Percentiles rank a stretch among this genome's conserved stretches.
These are phyloP conservation scores for Burhinus oedicnemus DNA, from an alignment of 2,113 vertebrate genomes.

Conservation along the genomic window DNA sequence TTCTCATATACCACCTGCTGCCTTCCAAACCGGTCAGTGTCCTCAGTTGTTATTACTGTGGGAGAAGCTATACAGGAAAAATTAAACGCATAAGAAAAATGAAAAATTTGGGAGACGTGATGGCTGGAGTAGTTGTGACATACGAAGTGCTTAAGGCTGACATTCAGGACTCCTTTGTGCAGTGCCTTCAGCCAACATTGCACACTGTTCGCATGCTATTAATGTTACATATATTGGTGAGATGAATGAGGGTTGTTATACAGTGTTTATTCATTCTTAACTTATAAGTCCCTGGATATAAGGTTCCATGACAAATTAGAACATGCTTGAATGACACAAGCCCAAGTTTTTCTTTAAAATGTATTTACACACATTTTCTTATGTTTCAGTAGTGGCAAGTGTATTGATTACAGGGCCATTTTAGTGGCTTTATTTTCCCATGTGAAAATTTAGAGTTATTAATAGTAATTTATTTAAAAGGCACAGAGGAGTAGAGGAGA, in stretches of 20 bases:
- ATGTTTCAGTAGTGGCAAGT: not conserved
- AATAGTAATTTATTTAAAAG: not conserved
- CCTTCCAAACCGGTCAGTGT: slow-evolving; percentile 2
- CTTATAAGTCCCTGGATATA: not conserved
- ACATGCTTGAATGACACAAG: not conserved
- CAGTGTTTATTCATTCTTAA: not conserved
- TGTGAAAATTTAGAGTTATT: not conserved
- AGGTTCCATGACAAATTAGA: slow-evolving; percentile 25
- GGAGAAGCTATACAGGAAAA: not conserved
- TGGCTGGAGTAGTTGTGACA: not conserved
- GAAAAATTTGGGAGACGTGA: not conserved
- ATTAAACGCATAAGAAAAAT: not conserved
- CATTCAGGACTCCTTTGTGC: not conserved
- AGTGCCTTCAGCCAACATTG: not conserved
- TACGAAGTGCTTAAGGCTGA: not conserved
- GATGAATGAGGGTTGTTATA: not conserved
- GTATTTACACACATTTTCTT: not conserved
- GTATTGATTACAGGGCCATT: not conserved
- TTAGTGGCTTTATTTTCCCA: not conserved
- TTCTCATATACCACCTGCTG: slow-evolving; percentile 51
- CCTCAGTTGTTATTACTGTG: not conserved
- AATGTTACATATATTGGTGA: not conserved
- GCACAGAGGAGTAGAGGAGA: not conserved
- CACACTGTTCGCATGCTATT: not conserved
- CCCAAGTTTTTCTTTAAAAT: not conserved